Evolutionary conservation across 92 coral and sea anemone genomes (phyloP), one percentile per base, ranked within the genome.

Genomic region (Anthopleura xanthogrammica): DNA sequence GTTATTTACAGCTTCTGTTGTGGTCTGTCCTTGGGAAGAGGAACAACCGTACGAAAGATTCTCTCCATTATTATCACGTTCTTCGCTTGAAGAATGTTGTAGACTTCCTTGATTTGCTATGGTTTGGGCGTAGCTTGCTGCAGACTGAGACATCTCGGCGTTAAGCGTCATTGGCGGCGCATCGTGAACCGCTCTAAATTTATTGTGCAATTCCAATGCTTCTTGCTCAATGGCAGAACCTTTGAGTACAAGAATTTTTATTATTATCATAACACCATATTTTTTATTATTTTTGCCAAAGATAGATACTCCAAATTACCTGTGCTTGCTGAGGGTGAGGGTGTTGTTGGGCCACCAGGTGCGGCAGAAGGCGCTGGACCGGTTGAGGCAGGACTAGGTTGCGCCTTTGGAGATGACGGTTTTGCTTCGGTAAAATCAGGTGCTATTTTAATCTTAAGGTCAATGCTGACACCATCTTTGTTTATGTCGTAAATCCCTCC

Each of bases 401-500:
- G 20, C 2, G 24, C 24, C 70, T 19, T 54, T 54, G 58, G 58
- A 11, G 54, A 50, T 50, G 54, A 29, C 36, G 36, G 36, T 29
- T 29, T 29, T 29, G 36, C 36, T 46, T 46, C 58, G 58, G 14
- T 12, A 20, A 20, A 62, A 62, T 62, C 70, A 20, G 70, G 70
- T 20, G 36, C 77, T 40, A 92, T 92, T 80, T 92, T 92, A 22
- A 92, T 52, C 8, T 84, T 90, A 23, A 92, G 13, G 74, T 90
- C 90, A 12, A 92, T 77, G 46, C 88, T 94, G 5, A 92, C 90
- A 29, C 92, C 91, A 81, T 88, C 86, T 20, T 85, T 82, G 43
- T 78, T 77, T 20, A 92, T 72, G 73, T 90, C 94, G 68, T 92
- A 92, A 8, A 91, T 91, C 6, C 97, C 97, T 50, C 87, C 94